A percentile compares a stretch with the other conserved stretches of the same genome.
phyloP scores from a whole-genome alignment of 2,797 vertebrate species.

The Callimico goeldii region DNA sequence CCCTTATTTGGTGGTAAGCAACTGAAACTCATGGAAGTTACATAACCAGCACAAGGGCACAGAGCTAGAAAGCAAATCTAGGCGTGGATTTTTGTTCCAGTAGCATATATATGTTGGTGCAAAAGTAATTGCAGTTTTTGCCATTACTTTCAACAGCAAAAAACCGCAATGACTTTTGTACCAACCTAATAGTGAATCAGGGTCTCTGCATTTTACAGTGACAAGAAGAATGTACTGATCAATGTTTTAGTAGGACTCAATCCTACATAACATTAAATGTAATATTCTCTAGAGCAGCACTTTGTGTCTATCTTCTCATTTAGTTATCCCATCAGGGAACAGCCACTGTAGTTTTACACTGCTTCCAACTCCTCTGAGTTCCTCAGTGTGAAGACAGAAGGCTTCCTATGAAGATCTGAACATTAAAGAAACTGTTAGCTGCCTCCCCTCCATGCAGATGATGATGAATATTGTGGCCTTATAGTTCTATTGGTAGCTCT shows the following conservation, averaged over 20 bases:
- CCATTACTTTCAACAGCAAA: not conserved
- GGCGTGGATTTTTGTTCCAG: not conserved
- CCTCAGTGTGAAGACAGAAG: not conserved
- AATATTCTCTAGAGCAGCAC: not conserved
- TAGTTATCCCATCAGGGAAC: not conserved
- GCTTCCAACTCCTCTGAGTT: not conserved
- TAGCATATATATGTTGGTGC: not conserved
- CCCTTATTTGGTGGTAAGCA: not conserved
- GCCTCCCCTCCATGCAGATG: not conserved
- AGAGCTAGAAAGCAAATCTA: not conserved
- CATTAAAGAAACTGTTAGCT: not conserved
- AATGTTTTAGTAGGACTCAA: not conserved
- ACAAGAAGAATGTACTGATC: not conserved
- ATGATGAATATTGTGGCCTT: not conserved
- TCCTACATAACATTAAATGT: not conserved
- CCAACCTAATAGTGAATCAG: not conserved
- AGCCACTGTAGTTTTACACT: rapidly evolving
- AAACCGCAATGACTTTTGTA: not conserved
- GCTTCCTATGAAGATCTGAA: not conserved
- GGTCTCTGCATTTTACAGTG: not conserved
- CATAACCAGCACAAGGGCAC: not conserved
- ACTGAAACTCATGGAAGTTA: not conserved
- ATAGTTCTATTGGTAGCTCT: not conserved
- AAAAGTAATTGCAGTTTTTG: not conserved
- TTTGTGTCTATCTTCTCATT: not conserved